Evolutionary conservation across 37 sponge, comb jelly and placozoan species (phyloP).

Genomic region (Chondrosia reniformis): DNA sequence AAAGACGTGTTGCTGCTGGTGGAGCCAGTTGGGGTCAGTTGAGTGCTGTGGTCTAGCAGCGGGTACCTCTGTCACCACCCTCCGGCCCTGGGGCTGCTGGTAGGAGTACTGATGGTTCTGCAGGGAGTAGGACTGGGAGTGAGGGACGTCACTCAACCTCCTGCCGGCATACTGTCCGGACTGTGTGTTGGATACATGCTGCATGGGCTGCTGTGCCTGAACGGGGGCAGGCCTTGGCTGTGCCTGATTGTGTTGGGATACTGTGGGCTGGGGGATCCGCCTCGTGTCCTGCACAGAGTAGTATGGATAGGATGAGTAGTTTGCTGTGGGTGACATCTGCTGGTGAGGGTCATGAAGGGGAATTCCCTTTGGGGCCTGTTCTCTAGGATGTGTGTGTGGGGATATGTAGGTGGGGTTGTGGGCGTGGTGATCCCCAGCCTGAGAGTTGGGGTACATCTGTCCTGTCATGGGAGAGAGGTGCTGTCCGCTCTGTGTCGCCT

Average conservation of each 20-base stretch:
- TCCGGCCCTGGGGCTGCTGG: neutral
- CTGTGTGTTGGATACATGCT: no score
- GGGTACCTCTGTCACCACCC: no score
- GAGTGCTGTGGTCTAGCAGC: no score
- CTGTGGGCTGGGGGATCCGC: conserved; percentile 2
- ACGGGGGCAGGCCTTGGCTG: neutral
- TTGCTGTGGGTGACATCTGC: neutral
- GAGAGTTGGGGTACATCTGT: neutral
- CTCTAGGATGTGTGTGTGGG: neutral
- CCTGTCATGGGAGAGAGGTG: conserved; percentile 20
- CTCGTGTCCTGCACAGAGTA: no score
- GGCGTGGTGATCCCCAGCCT: neutral
- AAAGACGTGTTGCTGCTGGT: neutral
- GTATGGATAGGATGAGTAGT: no score
- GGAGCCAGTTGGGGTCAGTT: no score
- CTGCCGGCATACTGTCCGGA: no score
- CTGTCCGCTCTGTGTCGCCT: neutral
- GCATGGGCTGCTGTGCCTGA: neutral
- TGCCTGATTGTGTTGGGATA: neutral
- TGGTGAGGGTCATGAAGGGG: conserved; percentile 5
- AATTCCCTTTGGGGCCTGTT: neutral
- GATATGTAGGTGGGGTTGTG: neutral
- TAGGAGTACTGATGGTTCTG: neutral
- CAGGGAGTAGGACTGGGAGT: neutral
- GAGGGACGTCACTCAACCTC: neutral